These are phyloP conservation scores for Callospermophilus lateralis DNA, from an alignment of 2,113 vertebrate genomes.

Conservation along the genomic window DNA sequence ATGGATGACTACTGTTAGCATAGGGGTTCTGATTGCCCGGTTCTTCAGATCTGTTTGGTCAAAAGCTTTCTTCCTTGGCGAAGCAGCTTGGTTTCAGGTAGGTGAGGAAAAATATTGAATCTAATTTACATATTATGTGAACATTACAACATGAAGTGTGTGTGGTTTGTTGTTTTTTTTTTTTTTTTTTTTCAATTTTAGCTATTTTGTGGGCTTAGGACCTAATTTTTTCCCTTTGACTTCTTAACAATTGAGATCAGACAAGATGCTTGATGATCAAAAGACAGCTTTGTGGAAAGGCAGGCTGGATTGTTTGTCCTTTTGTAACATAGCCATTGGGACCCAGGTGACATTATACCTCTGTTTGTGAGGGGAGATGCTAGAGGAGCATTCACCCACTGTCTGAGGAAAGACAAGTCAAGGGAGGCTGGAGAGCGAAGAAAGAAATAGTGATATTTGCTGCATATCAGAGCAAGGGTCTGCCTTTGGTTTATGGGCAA, in stretches of 20 bases:
- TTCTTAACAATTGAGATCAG: neutral
- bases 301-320: neutral
- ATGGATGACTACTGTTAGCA: slow-evolving; percentile 92
- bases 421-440: neutral
- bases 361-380: neutral
- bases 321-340: neutral
- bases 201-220: neutral
- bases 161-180: neutral
- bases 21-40: slow-evolving; percentile 91
- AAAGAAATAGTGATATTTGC: neutral
- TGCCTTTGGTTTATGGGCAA: neutral
- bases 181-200: neutral
- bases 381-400: neutral
- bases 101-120: slow-evolving; percentile 31
- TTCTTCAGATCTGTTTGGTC: slow-evolving; percentile 93
- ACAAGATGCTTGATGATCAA: neutral
- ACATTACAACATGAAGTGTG: neutral
- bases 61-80: slow-evolving; percentile 87
- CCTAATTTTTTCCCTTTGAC: neutral
- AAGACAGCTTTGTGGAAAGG: neutral
- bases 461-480: neutral
- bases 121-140: neutral
- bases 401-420: neutral
- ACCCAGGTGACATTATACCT: neutral
- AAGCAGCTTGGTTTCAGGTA: slow-evolving; percentile 95